Base-by-base conservation (phyloP, 2,888 invertebrate species). In the Dryomyza anilis region DNA sequence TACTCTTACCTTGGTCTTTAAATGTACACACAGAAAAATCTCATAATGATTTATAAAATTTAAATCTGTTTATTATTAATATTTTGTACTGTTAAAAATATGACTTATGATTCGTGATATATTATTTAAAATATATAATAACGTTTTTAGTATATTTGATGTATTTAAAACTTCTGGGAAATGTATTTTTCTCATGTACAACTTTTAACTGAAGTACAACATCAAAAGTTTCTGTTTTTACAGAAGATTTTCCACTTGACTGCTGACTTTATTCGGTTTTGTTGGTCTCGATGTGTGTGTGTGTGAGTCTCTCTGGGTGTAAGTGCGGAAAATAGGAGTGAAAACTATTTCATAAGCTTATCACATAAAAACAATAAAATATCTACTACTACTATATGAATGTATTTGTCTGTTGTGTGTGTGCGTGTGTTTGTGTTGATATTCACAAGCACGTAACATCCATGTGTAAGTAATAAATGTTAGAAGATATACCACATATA, bases 341-440 rank as follows among this genome's bases (percentile, higher is more conserved):
- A 53, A 59, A 64, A 57, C 27, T 39, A 29, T 27, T 53, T 55
- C 25, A 36, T 33, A 60, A 23, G 23, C 63, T 63, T 53, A 46
- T 46, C 55, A 55, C 55, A 63, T 45, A 29, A 57, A 63, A 67
- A 59, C 64, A 65, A 30, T 46, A 30, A 58, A 4, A 45, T 27
- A 55, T 16, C n/a, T n/a, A 55, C 21, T 10, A 27, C 16, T 19
- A 8, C 30, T 16, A 30, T n/a, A n/a, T 12, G 12, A 30, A 55
- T 33, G 33, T n/a, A n/a, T n/a, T n/a, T n/a, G n/a, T 19, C 16
- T 27, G 29, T 55, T 55, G 3, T 55, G n/a, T 55, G n/a, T 36
- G 43, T 39, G 16, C 1, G 4, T 23, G 23, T 50, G n/a, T 33
- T 33, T 55, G 33, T 55, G 50, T 52, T n/a, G 19, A 19, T n/a